Evolutionary conservation across 1,140 invertebrate species (phyloP), one percentile per base, ranked within the genome.

Genomic region (Drosophila takahashii): DNA sequence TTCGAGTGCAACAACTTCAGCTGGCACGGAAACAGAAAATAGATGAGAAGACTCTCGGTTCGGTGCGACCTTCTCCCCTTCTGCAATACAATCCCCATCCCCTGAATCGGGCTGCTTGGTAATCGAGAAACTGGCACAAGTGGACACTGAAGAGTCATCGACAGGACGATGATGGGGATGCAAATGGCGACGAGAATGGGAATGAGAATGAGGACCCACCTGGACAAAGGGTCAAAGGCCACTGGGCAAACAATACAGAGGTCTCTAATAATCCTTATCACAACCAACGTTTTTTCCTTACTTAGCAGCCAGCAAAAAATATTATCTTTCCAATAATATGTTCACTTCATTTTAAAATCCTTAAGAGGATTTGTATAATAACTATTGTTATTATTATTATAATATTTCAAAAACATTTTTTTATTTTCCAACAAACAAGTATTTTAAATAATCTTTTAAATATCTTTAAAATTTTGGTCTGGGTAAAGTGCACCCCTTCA

Each of bases 101-200:
- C 32, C 34, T n/a, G 41, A 42, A 47, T 53, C 22, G 42, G 26
- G 22, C n/a, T 53, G 32, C 51, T 44, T 59, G 41, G 48, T 60
- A 71, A 65, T 58, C 56, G 64, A 79, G 54, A 76, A 79, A 79
- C 71, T 84, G 65, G 80, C 44, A 84, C 80, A 84, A 84, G 80
- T 77, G 81, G 60, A 36, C 57, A 64, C 71, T 67, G 53, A 48
- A 79, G 45, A 50, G 45, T 53, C 59, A 56, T 54, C 50, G 66
- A 69, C 50, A 69, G 65, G 50, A 54, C 64, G 41, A 22, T 69
- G 62, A 39, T 39, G 44, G 18, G 13, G 36, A 57, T 66, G 62
- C 58, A 37, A 41, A 54, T 53, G 61, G 34, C 52, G 37, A 52
- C 57, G 52, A 22, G 51, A 42, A 56, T 22, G 11, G 10, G 45